A percentile compares a stretch with the other conserved stretches of the same genome.
Evolutionary conservation across 2,113 vertebrate genomes (phyloP).

Genomic region (Syrmaticus mikado): DNA sequence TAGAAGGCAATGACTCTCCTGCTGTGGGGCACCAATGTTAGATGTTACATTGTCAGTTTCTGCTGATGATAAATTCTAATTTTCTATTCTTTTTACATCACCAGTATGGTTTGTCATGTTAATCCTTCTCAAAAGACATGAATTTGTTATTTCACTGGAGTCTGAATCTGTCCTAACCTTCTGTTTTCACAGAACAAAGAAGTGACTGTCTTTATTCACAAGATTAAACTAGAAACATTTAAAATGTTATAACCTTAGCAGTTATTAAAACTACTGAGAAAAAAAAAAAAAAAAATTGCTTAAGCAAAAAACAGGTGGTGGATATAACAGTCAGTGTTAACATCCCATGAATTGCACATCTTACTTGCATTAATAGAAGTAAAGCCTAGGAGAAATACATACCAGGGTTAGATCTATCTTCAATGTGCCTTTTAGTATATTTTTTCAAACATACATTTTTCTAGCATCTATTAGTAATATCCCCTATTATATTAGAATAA

Average conservation of each 20-base stretch:
- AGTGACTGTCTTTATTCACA: neutral
- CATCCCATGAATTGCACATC: neutral
- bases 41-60: neutral
- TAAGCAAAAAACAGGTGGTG: neutral
- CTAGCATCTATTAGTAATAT: neutral
- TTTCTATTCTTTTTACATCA: neutral
- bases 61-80: neutral
- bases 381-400: neutral
- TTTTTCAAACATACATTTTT: neutral
- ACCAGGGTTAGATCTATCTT: neutral
- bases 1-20: neutral
- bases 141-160: neutral
- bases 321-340: neutral
- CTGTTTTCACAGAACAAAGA: neutral
- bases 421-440: neutral
- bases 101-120: neutral
- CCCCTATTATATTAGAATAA: neutral
- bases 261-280: neutral
- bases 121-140: neutral
- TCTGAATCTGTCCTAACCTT: neutral
- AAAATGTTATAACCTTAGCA: neutral
- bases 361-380: neutral
- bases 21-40: neutral
- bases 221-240: neutral
- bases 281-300: neutral